Conservation (phyloP, 2,888 invertebrate genomes). For the Drosophila falleni region DNA sequence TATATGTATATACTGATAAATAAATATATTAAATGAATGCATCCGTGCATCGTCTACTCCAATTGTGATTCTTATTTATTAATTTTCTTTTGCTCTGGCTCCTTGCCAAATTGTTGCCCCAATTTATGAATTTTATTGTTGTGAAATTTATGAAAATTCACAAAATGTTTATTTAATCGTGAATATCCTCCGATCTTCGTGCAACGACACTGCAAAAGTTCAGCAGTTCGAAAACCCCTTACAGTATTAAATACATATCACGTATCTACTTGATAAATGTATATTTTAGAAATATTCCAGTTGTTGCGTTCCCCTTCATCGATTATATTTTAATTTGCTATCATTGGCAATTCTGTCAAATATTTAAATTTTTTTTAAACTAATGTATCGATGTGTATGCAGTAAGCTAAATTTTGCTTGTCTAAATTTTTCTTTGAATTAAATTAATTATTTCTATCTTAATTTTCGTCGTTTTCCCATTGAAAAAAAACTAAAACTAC, state of each 20-base stretch:
- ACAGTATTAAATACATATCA: not conserved
- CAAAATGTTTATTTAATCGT: slow-evolving; percentile 19
- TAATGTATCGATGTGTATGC: not conserved
- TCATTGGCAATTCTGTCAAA: not conserved
- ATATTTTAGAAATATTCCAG: too few species aligned
- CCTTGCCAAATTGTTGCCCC: slow-evolving; percentile 57
- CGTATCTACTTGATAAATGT: too few species aligned
- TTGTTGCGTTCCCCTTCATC: not conserved
- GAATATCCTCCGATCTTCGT: slow-evolving; percentile 25
- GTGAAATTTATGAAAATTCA: slow-evolving; percentile 40
- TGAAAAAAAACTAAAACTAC: slow-evolving; percentile 2
- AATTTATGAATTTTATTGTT: slow-evolving; percentile 58
- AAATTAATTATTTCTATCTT: not conserved
- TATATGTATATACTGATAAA: not conserved
- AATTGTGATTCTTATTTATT: slow-evolving; percentile 33
- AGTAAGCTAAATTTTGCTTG: slow-evolving; percentile 28
- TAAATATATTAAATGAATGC: slow-evolving; percentile 3
- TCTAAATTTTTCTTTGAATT: slow-evolving; percentile 35
- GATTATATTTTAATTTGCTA: not conserved
- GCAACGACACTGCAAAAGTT: slow-evolving; percentile 8
- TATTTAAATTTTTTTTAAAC: not conserved
- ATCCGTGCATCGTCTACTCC: slow-evolving; percentile 31
- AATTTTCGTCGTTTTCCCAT: slow-evolving; percentile 16
- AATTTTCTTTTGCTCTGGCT: slow-evolving; percentile 36
- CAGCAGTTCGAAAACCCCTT: not conserved